These are phyloP conservation scores for Listronotus bonariensis DNA, from an alignment of 1,140 invertebrate genomes.

Conservation along the genomic window DNA sequence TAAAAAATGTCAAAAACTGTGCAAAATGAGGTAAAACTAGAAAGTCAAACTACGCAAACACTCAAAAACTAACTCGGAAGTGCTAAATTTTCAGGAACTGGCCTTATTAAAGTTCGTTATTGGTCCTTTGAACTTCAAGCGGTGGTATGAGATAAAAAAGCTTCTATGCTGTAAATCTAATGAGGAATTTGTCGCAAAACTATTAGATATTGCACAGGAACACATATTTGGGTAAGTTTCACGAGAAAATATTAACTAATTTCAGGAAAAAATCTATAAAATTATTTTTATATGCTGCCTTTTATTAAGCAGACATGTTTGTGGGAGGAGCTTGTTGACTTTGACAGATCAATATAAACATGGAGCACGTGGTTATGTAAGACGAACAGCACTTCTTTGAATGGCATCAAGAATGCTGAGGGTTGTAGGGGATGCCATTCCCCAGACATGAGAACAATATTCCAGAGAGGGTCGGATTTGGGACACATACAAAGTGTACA, in stretches of 20 bases:
- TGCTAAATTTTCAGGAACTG: conserved; percentile 27
- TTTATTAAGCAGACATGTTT: conserved; percentile 35
- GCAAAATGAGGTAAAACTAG: conserved; percentile 32
- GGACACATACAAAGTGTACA: too few relatives aligned
- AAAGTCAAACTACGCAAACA: not conserved
- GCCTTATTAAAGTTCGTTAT: conserved; percentile 44
- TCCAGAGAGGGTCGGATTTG: too few relatives aligned
- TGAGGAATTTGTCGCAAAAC: conserved; percentile 56
- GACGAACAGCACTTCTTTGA: too few relatives aligned
- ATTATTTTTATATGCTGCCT: not conserved
- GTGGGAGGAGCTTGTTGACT: conserved; percentile 29
- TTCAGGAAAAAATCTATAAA: not conserved
- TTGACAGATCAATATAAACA: conserved; percentile 41
- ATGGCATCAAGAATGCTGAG: too few relatives aligned
- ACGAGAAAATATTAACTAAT: conserved; percentile 49
- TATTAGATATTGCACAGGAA: conserved; percentile 57
- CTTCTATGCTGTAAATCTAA: conserved; percentile 56
- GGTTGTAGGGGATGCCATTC: too few relatives aligned
- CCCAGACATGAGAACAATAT: too few relatives aligned
- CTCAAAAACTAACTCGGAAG: conserved; percentile 18
- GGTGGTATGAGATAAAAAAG: conserved; percentile 56
- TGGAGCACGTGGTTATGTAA: conserved; percentile 36
- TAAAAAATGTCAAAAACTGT: conserved; percentile 42
- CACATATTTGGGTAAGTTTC: conserved; percentile 17
- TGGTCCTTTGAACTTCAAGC: conserved; percentile 58